These are phyloP conservation scores for Exocentrus adspersus DNA, from an alignment of 2,888 invertebrate genomes.

Conservation along the genomic window DNA sequence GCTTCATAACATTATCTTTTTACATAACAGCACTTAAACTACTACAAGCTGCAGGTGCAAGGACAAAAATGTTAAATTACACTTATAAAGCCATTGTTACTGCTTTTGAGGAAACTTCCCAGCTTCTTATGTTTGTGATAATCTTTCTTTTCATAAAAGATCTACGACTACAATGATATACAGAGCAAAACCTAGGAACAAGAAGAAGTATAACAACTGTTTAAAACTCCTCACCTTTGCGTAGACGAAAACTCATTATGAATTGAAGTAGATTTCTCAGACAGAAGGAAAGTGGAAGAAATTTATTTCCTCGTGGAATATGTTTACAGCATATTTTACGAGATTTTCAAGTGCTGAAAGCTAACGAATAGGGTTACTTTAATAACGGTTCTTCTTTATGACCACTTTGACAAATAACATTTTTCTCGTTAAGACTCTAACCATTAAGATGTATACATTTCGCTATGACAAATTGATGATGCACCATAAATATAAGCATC, in stretches of 20 bases:
- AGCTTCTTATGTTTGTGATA: too few species aligned
- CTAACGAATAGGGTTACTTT: slow-evolving; percentile 20
- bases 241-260: background rate
- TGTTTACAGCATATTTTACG: slow-evolving; percentile 29
- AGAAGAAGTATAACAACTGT: too few species aligned
- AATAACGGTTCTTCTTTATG: slow-evolving; percentile 19
- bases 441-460: too few species aligned
- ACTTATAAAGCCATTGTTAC: too few species aligned
- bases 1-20: background rate
- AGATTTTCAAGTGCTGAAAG: slow-evolving; percentile 22
- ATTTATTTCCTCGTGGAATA: slow-evolving; percentile 23
- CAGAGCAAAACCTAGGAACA: too few species aligned
- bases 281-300: slow-evolving; percentile 10
- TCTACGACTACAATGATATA: too few species aligned
- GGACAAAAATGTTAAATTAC: too few species aligned
- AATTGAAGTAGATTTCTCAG: slow-evolving; percentile 2
- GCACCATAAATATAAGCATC: background rate
- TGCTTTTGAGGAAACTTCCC: too few species aligned
- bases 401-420: slow-evolving; percentile 12
- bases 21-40: background rate
- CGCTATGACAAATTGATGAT: too few species aligned
- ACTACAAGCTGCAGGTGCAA: too few species aligned
- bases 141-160: too few species aligned
- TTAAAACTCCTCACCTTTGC: background rate
- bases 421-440: too few species aligned